A percentile compares a stretch with the other conserved stretches of the same genome.
Conservation (phyloP, 2,888 invertebrate species). For the Pseudococcus viburni region DNA sequence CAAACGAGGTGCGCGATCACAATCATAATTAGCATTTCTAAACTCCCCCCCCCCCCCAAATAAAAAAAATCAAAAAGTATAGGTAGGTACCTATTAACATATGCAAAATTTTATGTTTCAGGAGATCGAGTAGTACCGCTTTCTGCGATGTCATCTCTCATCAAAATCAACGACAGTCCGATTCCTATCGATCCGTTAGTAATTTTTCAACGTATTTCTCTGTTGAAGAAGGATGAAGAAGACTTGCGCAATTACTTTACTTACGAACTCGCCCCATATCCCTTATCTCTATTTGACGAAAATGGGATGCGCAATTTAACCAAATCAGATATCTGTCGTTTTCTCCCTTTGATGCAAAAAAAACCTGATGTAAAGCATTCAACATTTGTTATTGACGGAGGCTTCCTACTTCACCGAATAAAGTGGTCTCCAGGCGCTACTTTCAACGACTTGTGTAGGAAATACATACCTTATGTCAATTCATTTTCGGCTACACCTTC, state of each 20-base stretch:
- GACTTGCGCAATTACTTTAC: constrained; percentile 65
- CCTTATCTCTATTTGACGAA: constrained; percentile 67
- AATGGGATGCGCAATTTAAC: constrained; percentile 55
- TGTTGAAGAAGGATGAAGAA: constrained; percentile 68
- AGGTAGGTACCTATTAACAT: not conserved
- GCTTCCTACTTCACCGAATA: constrained; percentile 67
- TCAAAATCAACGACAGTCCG: constrained; percentile 67
- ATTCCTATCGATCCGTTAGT: constrained; percentile 68
- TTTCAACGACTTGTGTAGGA: not conserved
- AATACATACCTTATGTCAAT: constrained; percentile 15
- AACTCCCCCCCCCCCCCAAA: too few species aligned
- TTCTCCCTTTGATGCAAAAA: not conserved
- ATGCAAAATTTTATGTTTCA: too few species aligned
- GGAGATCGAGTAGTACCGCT: too few species aligned
- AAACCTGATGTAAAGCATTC: constrained; percentile 50
- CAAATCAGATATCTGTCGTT: constrained; percentile 54
- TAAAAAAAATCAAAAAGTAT: too few species aligned
- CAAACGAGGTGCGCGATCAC: not conserved
- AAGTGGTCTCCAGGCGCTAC: constrained; percentile 1
- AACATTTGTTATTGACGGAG: constrained; percentile 69
- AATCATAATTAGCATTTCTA: too few species aligned
- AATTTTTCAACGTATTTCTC: constrained; percentile 69
- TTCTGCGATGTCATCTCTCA: not conserved
- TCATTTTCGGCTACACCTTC: not conserved
- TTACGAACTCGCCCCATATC: constrained; percentile 68